Evolutionary conservation across 2,888 invertebrate genomes (phyloP).

Genomic region (Andricus quercusramuli): DNA sequence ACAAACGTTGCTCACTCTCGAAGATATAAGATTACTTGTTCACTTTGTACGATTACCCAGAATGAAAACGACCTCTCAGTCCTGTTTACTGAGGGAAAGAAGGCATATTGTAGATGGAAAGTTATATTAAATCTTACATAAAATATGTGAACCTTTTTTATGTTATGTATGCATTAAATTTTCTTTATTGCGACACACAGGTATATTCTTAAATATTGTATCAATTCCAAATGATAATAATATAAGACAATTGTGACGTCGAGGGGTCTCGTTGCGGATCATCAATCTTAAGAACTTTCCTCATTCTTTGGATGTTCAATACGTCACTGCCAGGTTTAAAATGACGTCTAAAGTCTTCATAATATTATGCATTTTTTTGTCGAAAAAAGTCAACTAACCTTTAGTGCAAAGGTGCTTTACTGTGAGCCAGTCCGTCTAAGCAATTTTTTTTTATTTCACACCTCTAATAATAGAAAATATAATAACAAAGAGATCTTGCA

Average conservation of each 20-base stretch:
- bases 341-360: neutral
- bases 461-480: too few relatives aligned
- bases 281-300: slow-evolving; percentile 17
- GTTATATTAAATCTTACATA: neutral
- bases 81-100: neutral
- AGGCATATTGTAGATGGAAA: neutral
- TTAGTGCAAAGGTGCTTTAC: neutral
- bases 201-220: neutral
- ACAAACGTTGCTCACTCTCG: neutral
- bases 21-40: neutral
- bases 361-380: neutral
- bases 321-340: neutral
- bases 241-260: neutral
- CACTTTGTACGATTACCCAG: slow-evolving; percentile 14
- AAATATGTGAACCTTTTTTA: neutral
- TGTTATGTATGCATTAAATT: neutral
- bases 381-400: neutral
- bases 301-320: neutral
- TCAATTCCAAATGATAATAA: neutral
- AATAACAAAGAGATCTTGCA: too few relatives aligned
- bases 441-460: too few relatives aligned
- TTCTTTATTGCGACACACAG: neutral
- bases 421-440: neutral
- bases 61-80: neutral
- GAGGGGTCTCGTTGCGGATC: neutral